Evolutionary conservation across 2,113 vertebrate species (phyloP), one percentile per base, ranked within the genome.

Genomic region (Tylochromis polylepis): DNA sequence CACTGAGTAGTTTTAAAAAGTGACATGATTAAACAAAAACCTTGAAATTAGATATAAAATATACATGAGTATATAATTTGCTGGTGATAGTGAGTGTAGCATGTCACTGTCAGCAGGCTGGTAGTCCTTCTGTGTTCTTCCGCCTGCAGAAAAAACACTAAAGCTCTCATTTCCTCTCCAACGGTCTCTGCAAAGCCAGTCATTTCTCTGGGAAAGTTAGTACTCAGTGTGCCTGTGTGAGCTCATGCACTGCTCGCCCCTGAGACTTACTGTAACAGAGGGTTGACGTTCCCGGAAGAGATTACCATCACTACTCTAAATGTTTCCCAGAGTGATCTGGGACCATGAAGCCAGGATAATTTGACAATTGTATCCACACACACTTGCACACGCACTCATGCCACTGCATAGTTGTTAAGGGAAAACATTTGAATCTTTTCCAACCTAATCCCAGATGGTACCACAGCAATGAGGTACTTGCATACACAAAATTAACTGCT

Each of bases 321-420:
- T 91, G 90, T 89, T 94, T 94, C 92, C 89, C 89, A 93, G 86
- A 89, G 83, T 91, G 67, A 89, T 93, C 90, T 88, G 81, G 81
- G 34, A 8, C 41, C 31, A 58, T 55, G 55, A 84, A 91, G 56
- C 79, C n/a, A 5, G 56, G 72, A 84, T 90, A 62, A 93, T 91
- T 93, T 88, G 18, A 62, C 58, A 2, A 86, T 82, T 75, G 85
- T 78, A 85, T 58, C 5, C 51, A 29, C 84, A 78, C 80, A 67
- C 55, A 49, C 75, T 81, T 65, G 24, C 58, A 55, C 67, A 15
- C 2, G 14, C 77, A 22, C 81, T 51, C 41, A 1, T 53, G 58
- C 85, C 59, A 12, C 41, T 18, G 10, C 60, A 78, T 29, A 81
- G 55, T 87, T 65, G 31, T 88, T 91, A 43, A 60, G 81, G 81